Evolutionary conservation across 2,113 vertebrate genomes (phyloP).

Genomic region (Plectropomus leopardus): DNA sequence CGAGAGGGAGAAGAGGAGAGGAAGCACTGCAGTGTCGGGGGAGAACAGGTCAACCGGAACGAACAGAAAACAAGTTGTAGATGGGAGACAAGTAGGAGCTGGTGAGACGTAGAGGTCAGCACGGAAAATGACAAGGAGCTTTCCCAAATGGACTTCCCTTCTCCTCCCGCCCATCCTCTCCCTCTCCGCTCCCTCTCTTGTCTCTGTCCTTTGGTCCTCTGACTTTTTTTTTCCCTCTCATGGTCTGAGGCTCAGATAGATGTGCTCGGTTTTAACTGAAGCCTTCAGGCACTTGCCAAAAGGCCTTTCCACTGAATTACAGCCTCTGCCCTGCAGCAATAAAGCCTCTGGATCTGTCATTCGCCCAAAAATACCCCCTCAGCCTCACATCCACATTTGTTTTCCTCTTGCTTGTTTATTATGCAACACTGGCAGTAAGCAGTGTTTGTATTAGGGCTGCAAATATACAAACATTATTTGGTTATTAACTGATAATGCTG

Average conservation of each 20-base stretch:
- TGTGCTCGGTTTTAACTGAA: conserved; percentile 29
- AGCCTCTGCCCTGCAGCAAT: conserved; percentile 29
- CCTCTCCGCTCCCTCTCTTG: neutral
- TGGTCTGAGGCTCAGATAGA: conserved; percentile 29
- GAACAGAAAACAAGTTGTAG: conserved; percentile 55
- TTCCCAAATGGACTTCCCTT: conserved; percentile 44
- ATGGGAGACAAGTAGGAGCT: conserved; percentile 43
- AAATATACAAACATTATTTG: neutral
- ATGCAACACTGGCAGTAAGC: neutral
- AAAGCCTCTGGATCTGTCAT: conserved; percentile 24
- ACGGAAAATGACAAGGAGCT: conserved; percentile 53
- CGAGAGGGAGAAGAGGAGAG: conserved; percentile 17
- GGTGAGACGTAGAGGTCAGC: conserved; percentile 49
- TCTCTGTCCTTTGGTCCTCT: neutral
- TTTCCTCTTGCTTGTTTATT: conserved; percentile 1
- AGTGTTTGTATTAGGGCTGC: neutral
- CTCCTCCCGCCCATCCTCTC: neutral
- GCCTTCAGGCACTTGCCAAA: conserved; percentile 17
- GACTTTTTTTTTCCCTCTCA: neutral
- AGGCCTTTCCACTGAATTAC: conserved; percentile 31
- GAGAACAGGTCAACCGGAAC: conserved; percentile 37
- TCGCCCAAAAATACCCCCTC: conserved; percentile 13
- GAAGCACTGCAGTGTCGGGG: neutral
- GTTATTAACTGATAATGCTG: neutral
- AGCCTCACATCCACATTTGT: conserved; percentile 3